Base-by-base conservation (phyloP, 2,113 vertebrate genomes). In the Tyto alba region DNA sequence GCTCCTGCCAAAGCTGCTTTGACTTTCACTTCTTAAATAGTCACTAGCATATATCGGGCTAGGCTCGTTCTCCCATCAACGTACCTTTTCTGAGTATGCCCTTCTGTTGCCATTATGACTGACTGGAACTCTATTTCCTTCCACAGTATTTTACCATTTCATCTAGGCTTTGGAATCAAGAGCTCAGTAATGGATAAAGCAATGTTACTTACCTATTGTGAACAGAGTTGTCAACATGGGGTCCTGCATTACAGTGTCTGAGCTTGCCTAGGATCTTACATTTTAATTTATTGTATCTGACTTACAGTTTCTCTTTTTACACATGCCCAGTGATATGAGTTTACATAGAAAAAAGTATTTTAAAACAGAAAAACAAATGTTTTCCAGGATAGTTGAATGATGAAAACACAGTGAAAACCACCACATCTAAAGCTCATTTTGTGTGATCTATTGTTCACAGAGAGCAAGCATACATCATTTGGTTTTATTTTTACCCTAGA, bases 401-500 rank as follows among this genome's bases (percentile, higher is more conserved):
- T 93, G 67, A 83, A 85, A 92, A 89, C 8, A 62, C 14, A 63
- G 16, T 63, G 75, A 88, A 96, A 95, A 77, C 43, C 25, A 93
- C 25, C 52, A 64, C 50, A 52, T 48, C 55, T 52, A 43, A 47
- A 69, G 27, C 82, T 90, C 71, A n/a, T 94, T 95, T 95, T 88
- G 56, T 93, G 45, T 88, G 74, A 97, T 95, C 82, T 92, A 66
- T 95, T 97, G 69, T 95, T 96, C 86, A 85, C 38, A 85, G 69
- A 91, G 27, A 87, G 50, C 62, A 96, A 43, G 38, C 69, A 95
- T 84, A 82, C 57, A 92, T 96, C 83, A 96, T 81, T 95, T 88
- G 62, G 53, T 81, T 97, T 97, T 96, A 96, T 96, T 98, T 97
- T 97, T 96, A 95, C 68, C 59, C 68, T 85, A 43, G 89, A 95